phyloP scores from a whole-genome alignment of 2,797 vertebrate species.

The Neosalanx taihuensis region DNA sequence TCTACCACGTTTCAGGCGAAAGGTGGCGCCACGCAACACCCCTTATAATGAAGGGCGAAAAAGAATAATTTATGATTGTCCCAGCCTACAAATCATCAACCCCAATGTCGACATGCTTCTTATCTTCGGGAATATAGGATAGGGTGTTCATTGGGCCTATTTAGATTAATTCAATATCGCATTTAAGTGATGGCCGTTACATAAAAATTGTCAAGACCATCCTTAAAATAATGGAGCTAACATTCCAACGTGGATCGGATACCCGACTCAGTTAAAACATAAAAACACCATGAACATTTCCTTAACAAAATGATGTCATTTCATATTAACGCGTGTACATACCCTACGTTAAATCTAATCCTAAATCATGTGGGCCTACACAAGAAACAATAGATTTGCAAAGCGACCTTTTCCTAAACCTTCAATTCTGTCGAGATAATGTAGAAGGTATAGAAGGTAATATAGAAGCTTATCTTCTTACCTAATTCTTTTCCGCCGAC shows the following conservation, averaged over 20 bases:
- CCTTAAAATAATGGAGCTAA: constrained; percentile 24
- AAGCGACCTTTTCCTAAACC: not conserved
- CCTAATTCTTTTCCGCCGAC: constrained; percentile 51
- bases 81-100: not conserved
- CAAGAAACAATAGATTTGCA: constrained; percentile 7
- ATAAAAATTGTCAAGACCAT: not conserved
- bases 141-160: not conserved
- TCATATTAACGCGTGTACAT: not conserved
- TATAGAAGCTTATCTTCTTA: constrained; percentile 10
- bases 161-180: not conserved
- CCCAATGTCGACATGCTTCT: constrained; percentile 4
- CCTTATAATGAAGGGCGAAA: not conserved
- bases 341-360: not conserved
- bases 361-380: not conserved
- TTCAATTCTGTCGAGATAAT: not conserved
- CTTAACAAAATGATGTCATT: not conserved
- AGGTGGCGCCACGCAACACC: constrained; percentile 43
- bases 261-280: not conserved
- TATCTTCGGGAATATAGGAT: not conserved
- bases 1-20: constrained; percentile 21
- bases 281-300: not conserved
- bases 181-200: not conserved
- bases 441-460: no score
- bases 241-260: constrained; percentile 14
- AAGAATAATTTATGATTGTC: not conserved